These are phyloP conservation scores for Lysandra coridon DNA, from an alignment of 2,888 invertebrate genomes.

Conservation along the genomic window DNA sequence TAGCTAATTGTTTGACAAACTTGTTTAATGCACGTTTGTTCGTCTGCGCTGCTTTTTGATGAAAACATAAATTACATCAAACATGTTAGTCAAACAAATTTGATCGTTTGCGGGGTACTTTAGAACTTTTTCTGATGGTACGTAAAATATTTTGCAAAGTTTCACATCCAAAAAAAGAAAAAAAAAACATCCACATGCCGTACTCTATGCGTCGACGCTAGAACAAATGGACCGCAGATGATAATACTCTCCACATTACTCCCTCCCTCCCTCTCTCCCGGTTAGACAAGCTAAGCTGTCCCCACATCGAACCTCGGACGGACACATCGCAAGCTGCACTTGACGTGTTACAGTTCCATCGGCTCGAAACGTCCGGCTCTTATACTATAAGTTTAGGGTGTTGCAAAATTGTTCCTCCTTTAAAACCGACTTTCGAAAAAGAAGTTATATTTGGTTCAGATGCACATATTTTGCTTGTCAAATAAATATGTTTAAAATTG, in stretches of 20 bases:
- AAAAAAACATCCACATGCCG: slow-evolving; percentile 6
- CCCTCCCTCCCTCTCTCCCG: slow-evolving; percentile 40
- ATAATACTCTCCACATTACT: slow-evolving; percentile 40
- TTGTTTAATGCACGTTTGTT: too few relatives aligned
- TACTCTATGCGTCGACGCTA: slow-evolving; percentile 35
- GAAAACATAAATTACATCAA: too few relatives aligned
- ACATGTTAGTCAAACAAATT: too few relatives aligned
- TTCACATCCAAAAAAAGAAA: background rate
- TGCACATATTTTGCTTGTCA: background rate
- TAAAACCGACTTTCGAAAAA: background rate
- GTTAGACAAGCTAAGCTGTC: slow-evolving; percentile 49
- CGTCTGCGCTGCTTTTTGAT: too few relatives aligned
- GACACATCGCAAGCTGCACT: background rate
- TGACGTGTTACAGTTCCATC: background rate
- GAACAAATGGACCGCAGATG: slow-evolving; percentile 46
- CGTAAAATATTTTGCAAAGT: too few relatives aligned
- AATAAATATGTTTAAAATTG: too few relatives aligned
- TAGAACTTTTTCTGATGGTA: too few relatives aligned
- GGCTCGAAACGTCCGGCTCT: background rate
- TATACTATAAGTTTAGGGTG: background rate
- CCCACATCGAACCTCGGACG: slow-evolving; percentile 32
- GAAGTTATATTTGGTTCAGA: background rate
- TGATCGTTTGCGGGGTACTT: too few relatives aligned
- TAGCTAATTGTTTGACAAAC: too few relatives aligned
- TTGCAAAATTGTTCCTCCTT: background rate